Evolutionary conservation across 2,797 vertebrate genomes (phyloP).

Genomic region (Antennarius maculatus): DNA sequence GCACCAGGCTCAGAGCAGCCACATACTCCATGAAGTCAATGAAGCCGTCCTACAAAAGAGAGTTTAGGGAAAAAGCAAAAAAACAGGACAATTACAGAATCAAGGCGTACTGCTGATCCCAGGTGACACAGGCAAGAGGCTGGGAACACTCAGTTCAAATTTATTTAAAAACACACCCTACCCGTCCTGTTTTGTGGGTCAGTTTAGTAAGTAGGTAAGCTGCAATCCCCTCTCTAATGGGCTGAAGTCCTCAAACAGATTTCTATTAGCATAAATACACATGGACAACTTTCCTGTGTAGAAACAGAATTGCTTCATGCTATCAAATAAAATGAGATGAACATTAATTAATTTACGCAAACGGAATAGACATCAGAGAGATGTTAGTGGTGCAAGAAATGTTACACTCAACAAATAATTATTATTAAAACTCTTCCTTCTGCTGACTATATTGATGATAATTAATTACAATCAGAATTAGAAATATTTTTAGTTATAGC

Average conservation of each 20-base stretch:
- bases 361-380: not conserved
- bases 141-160: not conserved
- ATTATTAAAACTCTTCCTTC: not conserved
- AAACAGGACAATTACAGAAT: not conserved
- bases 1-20: constrained; percentile 86
- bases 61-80: not conserved
- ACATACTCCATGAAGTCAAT: constrained; percentile 91
- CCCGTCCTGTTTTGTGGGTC: constrained; percentile 20
- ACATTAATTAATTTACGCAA: not conserved
- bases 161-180: not conserved
- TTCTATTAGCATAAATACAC: constrained; percentile 28
- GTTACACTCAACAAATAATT: no score
- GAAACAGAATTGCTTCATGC: not conserved
- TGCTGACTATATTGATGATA: not conserved
- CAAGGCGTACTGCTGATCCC: not conserved
- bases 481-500: not conserved
- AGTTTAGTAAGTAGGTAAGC: constrained; percentile 18
- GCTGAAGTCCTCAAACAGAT: constrained; percentile 10
- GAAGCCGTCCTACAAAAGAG: constrained; percentile 79
- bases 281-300: not conserved
- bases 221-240: constrained; percentile 40
- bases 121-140: no score
- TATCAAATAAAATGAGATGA: not conserved
- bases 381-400: not conserved
- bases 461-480: not conserved